phyloP scores from a whole-genome alignment of 2,113 vertebrate genomes.

The Syngnathus floridae region DNA sequence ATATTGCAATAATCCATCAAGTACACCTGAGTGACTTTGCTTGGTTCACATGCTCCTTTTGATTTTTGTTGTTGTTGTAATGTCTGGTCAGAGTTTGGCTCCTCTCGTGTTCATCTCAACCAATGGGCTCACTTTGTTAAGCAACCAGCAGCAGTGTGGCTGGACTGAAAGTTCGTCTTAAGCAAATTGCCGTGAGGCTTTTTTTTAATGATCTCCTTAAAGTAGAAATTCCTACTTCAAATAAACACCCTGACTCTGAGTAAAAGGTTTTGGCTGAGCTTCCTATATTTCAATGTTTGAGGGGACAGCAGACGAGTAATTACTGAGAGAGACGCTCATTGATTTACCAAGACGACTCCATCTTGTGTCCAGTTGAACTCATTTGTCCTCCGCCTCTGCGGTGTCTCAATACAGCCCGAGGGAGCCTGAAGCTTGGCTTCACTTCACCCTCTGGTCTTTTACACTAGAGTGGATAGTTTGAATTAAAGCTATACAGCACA shows the following conservation, averaged over 20 bases:
- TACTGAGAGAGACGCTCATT: slow-evolving; percentile 6
- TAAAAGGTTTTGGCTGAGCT: background rate
- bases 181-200: background rate
- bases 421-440: background rate
- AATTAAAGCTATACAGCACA: background rate
- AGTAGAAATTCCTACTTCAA: background rate
- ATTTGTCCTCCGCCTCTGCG: background rate
- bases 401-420: background rate
- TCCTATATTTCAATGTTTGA: slow-evolving; percentile 6
- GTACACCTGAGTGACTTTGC: background rate
- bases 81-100: background rate
- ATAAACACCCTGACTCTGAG: slow-evolving; percentile 12
- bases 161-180: slow-evolving; percentile 2
- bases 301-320: slow-evolving; percentile 10
- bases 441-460: background rate
- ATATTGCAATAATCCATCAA: slow-evolving; percentile 15
- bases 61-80: background rate
- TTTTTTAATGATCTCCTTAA: background rate
- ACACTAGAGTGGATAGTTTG: background rate
- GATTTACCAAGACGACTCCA: background rate
- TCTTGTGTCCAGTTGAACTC: background rate
- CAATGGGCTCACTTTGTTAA: background rate
- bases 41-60: slow-evolving; percentile 9
- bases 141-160: background rate
- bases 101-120: background rate